Evolutionary conservation across 2,797 vertebrate species (phyloP), one percentile per base, ranked within the genome.

Genomic region (Cossypha niveicapilla): DNA sequence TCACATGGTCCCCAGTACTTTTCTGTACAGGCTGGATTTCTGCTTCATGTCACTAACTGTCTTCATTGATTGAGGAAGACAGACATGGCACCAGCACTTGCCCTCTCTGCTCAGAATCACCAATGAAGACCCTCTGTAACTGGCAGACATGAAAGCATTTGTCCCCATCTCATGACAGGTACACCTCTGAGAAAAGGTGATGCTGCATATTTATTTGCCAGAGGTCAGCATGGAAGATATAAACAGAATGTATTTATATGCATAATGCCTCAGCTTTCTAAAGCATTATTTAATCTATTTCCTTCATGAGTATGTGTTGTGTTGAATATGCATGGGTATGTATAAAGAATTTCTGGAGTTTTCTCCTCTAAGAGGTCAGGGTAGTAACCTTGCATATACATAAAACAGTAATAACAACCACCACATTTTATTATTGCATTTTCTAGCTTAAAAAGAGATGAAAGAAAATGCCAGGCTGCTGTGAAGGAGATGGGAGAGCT

Each of bases 271-370:
- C 82, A 27, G 21, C 45, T 92, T 92, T 93, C 77, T 80, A 90
- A 90, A 91, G 80, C 67, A 58, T 97, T 97, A 96, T 96, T 97
- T 92, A 96, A 94, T 95, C 96, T 84, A 53, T 79, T 95, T 93
- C 53, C 60, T 96, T 91, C 94, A 61, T 58, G 77, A 94, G 76
- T 84, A 56, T 83, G 86, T 58, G 90, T 79, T 67, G 90, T 91
- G 75, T 86, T 93, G 88, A 96, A 96, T 96, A 95, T 93, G 76
- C 23, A 92, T 81, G 79, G 86, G 11, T 87, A n/a, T 77, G 51
- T 72, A 79, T 47, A 89, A 96, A 93, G 80, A 63, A 30, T 76
- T 91, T 70, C 48, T 81, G 82, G 50, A 87, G 56, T 39, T 51
- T 54, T 94, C 73, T 88, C 53, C 83, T 83, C 67, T 67, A 44